Evolutionary conservation across 2,797 vertebrate genomes (phyloP), one percentile per base, ranked within the genome.

Genomic region (Hypotaenidia okinawae): DNA sequence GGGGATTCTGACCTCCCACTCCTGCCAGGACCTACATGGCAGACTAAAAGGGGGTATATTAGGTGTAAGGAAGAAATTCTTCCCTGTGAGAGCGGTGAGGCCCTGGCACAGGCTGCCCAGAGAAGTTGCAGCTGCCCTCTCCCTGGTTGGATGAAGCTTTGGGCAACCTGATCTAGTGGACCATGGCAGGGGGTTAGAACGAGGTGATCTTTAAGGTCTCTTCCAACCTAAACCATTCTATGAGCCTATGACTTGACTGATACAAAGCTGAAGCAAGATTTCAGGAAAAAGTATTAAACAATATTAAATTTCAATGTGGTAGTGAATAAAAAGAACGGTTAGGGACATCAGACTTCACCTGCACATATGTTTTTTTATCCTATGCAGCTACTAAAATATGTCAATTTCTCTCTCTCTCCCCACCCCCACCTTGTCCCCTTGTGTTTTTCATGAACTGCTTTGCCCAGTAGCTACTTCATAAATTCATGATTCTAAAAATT

Each of bases 381-480:
- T 47, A 90, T 54, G 13, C 12, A 62, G 27, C 43, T 66, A 52
- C 8, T 69, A 45, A n/a, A 33, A 62, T 13, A 81, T 30, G n/a
- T 17, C 58, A 86, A 12, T 59, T 37, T 37, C 28, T 77, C 32
- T 33, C 11, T 68, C 11, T 39, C 10, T 8, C 8, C 8, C 5
- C 32, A 6, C 11, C 6, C 35, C 33, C 2, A 41, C 41, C 74
- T 63, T 84, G 85, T 86, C n/a, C 64, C 64, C 57, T 87, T 70
- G 27, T 32, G 77, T 49, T 58, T 68, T 87, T 62, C 37, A 95
- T 77, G 51, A 89, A 25, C 16, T 2, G 22, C 57, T 84, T 80
- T 95, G 87, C 78, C 90, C 84, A 85, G 72, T 52, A 80, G 89
- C 61, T 94, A 81, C 33, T 89, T 58, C 64, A 72, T 11, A 93